Conservation (phyloP, 2,888 invertebrate species). For the Thymelicus acteon region DNA sequence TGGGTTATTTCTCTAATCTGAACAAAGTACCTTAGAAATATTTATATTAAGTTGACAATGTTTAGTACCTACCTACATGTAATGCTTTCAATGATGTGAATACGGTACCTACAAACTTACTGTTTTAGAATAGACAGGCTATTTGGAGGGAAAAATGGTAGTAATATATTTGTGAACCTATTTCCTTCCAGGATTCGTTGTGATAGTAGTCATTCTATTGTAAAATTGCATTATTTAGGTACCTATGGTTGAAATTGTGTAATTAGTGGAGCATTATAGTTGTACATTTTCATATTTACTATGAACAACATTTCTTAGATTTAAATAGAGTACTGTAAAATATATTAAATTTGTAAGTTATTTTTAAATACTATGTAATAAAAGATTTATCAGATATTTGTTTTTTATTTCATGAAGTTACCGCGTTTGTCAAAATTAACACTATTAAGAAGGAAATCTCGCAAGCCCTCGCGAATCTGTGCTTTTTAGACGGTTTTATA, state of each 20-base stretch:
- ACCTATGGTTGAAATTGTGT: slow-evolving; percentile 3
- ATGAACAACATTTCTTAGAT: slow-evolving; percentile 69
- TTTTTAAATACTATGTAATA: slow-evolving; percentile 72
- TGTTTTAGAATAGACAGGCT: neutral
- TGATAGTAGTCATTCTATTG: slow-evolving; percentile 22
- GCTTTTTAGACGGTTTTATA: no score
- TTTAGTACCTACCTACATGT: neutral
- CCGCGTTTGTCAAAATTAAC: no score
- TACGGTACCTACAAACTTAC: neutral
- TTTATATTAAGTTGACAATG: neutral
- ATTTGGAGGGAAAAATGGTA: neutral
- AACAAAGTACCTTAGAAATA: slow-evolving; percentile 2
- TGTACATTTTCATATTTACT: slow-evolving; percentile 56
- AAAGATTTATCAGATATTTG: slow-evolving; percentile 53
- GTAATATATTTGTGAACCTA: neutral
- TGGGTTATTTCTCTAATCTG: neutral
- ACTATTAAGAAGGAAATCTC: no score
- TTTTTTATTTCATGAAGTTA: slow-evolving; percentile 35
- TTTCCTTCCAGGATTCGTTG: neutral
- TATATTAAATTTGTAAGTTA: slow-evolving; percentile 60
- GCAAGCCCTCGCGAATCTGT: no score
- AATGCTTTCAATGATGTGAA: neutral
- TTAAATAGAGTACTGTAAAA: slow-evolving; percentile 53
- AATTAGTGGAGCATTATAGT: slow-evolving; percentile 47
- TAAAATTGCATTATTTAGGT: slow-evolving; percentile 10